Evolutionary conservation across 92 coral and sea anemone genomes (phyloP).

Genomic region (Actinostola sp.): DNA sequence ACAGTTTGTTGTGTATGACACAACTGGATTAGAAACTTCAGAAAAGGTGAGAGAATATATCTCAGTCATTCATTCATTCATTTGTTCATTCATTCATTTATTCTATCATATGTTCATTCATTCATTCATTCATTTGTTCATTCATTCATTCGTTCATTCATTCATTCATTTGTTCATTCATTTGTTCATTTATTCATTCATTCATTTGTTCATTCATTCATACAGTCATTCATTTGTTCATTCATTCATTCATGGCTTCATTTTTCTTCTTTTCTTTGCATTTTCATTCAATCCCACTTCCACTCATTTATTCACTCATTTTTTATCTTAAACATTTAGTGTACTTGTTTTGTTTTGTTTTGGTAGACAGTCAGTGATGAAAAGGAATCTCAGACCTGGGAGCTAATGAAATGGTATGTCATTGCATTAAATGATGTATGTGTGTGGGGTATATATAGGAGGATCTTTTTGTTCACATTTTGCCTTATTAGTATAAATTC

Average conservation of each 20-base stretch:
- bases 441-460: no score
- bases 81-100: not conserved
- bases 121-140: not conserved
- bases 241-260: not conserved
- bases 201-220: no score
- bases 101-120: not conserved
- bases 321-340: not conserved
- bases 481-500: no score
- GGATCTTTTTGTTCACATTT: no score
- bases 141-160: no score
- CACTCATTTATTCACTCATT: not conserved
- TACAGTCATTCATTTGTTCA: not conserved
- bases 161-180: no score
- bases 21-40: not conserved
- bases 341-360: not conserved
- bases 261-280: not conserved
- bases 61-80: not conserved
- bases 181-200: not conserved
- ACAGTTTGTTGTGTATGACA: conserved; percentile 4
- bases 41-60: not conserved
- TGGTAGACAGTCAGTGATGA: conserved; percentile 9
- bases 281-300: not conserved
- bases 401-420: conserved; percentile 21
- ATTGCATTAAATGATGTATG: not conserved
- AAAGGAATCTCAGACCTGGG: conserved; percentile 11